Percentiles rank a stretch among this genome's conserved stretches.
Evolutionary conservation across 2,113 vertebrate genomes (phyloP).

Genomic region (Cheilinus undulatus): DNA sequence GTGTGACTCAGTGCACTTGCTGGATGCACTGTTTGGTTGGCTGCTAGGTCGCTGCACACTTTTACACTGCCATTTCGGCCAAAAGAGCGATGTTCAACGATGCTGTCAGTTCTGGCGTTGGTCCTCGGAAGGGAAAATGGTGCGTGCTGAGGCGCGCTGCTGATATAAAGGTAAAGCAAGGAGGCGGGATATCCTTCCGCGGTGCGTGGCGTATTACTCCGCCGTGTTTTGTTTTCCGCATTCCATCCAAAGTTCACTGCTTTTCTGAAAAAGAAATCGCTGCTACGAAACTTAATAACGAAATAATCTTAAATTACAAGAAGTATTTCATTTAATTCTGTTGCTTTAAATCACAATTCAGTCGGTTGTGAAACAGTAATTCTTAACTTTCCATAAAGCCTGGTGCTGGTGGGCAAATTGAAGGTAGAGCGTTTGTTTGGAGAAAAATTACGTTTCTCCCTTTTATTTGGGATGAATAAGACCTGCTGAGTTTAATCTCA

Average conservation of each 20-base stretch:
- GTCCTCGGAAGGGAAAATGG: slow-evolving; percentile 41
- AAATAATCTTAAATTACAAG: too few species aligned
- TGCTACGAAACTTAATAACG: too few species aligned
- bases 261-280: too few species aligned
- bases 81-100: slow-evolving; percentile 57
- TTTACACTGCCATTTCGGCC: slow-evolving; percentile 82
- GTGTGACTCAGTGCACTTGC: slow-evolving; percentile 81
- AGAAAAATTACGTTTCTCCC: too few species aligned
- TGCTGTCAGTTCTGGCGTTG: neutral
- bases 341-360: too few species aligned
- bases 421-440: too few species aligned
- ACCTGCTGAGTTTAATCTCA: too few species aligned
- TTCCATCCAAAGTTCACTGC: neutral
- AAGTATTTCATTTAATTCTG: too few species aligned
- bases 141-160: rapidly evolving
- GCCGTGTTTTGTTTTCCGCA: slow-evolving; percentile 37
- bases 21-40: slow-evolving; percentile 82
- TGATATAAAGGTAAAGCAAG: slow-evolving; percentile 25
- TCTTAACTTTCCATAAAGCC: too few species aligned
- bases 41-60: slow-evolving; percentile 76
- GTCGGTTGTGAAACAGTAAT: too few species aligned
- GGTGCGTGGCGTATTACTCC: slow-evolving; percentile 46
- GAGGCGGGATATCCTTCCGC: slow-evolving; percentile 67
- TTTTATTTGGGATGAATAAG: too few species aligned
- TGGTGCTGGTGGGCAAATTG: too few species aligned